Evolutionary conservation across 2,888 invertebrate genomes (phyloP), one percentile per base, ranked within the genome.

Genomic region (Torymus texanus): DNA sequence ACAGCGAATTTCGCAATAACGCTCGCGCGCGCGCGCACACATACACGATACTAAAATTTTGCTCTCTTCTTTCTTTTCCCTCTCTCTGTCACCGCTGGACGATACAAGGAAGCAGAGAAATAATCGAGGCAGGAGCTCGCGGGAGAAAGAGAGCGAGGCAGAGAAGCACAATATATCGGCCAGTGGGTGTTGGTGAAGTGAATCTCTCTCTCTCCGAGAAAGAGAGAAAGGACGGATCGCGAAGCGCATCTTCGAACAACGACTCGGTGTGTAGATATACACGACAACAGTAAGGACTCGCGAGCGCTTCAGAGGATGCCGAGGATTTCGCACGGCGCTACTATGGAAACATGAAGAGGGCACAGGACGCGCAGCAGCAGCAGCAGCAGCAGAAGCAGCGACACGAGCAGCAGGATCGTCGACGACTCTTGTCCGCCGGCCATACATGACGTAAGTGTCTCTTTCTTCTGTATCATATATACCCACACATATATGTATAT

Each of bases 281-380:
- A 24, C 29, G 29, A 29, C 29, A 29, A 29, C 29, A 29, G 29
- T n/a, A n/a, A n/a, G 5, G 75, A 2, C 61, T 68, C 53, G 62
- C 56, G 63, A 41, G n/a, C n/a, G n/a, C n/a, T 51, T 24, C 59
- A 66, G 62, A 85, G 83, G 85, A 86, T 86, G 85, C 83, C 82
- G 85, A 86, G 84, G 85, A 87, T 86, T 83, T 84, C 79, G 84
- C 67, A 82, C 80, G 81, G 65, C 79, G 85, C 84, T 83, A 86
- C 83, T 84, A 89, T 90, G 90, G 89, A 88, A 89, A 89, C 86
- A 90, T 90, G 90, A 90, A 83, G 89, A 85, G 85, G 86, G 82
- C 83, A 84, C 84, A 85, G 84, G 86, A 88, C 85, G 81, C 82
- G 84, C 85, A 70, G 16, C 66, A 76, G 51, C 55, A 51, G 62